A percentile compares a stretch with the other conserved stretches of the same genome.
These are phyloP conservation scores for Dromas ardeola DNA, from an alignment of 2,113 vertebrate species.

Conservation along the genomic window DNA sequence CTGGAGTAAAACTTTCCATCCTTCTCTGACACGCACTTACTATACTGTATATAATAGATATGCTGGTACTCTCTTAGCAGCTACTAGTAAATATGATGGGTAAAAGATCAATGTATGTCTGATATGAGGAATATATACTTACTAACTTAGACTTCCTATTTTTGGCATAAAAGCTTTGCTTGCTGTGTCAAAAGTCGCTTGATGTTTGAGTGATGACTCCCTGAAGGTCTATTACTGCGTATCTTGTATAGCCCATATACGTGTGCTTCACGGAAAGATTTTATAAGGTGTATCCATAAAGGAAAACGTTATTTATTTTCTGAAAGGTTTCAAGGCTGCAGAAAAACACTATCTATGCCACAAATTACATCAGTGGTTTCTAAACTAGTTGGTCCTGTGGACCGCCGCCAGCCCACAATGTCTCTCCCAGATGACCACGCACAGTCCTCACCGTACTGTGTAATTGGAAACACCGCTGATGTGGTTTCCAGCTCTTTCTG, in stretches of 20 bases:
- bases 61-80: background rate
- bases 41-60: background rate
- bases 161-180: background rate
- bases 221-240: background rate
- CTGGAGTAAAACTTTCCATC: background rate
- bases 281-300: background rate
- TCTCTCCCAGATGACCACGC: background rate
- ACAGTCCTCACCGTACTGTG: background rate
- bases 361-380: background rate
- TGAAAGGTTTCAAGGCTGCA: background rate
- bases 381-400: background rate
- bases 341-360: background rate
- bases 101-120: background rate
- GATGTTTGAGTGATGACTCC: background rate
- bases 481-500: background rate
- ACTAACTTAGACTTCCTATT: background rate
- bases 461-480: background rate
- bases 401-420: background rate
- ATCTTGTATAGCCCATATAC: background rate
- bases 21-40: background rate
- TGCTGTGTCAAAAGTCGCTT: background rate
- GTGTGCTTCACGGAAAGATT: background rate
- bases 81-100: background rate
- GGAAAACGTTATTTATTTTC: background rate
- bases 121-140: background rate